A percentile compares a stretch with the other conserved stretches of the same genome.
These are phyloP conservation scores for Hedychridium roseum DNA, from an alignment of 2,888 invertebrate genomes.

Conservation along the genomic window DNA sequence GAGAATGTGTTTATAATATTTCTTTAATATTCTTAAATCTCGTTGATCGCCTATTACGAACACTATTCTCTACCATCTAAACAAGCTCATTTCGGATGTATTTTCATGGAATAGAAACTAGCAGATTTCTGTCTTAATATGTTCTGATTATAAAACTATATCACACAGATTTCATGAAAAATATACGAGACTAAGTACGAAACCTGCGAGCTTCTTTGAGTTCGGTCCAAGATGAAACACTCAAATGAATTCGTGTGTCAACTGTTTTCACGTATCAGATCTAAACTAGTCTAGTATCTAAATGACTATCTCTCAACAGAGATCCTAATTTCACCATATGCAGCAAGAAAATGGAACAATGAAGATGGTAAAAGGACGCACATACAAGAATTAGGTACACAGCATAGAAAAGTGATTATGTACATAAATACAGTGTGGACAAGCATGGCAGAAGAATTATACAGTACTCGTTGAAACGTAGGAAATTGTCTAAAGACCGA, in stretches of 20 bases:
- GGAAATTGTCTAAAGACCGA: too few relatives aligned
- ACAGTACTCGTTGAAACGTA: too few relatives aligned
- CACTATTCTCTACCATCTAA: too few relatives aligned
- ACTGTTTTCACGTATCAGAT: slow-evolving; percentile 38
- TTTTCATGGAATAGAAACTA: background rate
- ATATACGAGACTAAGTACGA: too few relatives aligned
- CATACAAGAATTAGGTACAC: slow-evolving; percentile 58
- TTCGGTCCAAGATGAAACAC: slow-evolving; percentile 29
- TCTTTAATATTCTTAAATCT: slow-evolving; percentile 1
- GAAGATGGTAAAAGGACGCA: slow-evolving; percentile 54
- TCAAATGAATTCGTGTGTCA: slow-evolving; percentile 19
- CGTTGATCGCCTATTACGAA: slow-evolving; percentile 17
- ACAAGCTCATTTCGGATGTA: too few relatives aligned
- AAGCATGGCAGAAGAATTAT: slow-evolving; percentile 49
- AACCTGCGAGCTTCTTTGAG: too few relatives aligned
- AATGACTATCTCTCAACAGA: slow-evolving; percentile 40
- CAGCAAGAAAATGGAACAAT: slow-evolving; percentile 38
- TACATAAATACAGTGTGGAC: slow-evolving; percentile 56
- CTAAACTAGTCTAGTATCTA: slow-evolving; percentile 51
- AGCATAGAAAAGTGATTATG: slow-evolving; percentile 51
- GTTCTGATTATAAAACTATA: too few relatives aligned
- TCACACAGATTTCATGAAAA: too few relatives aligned
- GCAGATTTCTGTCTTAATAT: background rate
- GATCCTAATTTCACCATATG: slow-evolving; percentile 41
- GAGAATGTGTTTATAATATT: slow-evolving; percentile 3